Percentiles rank a stretch among this genome's conserved stretches.
Evolutionary conservation across 2,888 invertebrate genomes (phyloP).

Genomic region (Andrena trimmerana): DNA sequence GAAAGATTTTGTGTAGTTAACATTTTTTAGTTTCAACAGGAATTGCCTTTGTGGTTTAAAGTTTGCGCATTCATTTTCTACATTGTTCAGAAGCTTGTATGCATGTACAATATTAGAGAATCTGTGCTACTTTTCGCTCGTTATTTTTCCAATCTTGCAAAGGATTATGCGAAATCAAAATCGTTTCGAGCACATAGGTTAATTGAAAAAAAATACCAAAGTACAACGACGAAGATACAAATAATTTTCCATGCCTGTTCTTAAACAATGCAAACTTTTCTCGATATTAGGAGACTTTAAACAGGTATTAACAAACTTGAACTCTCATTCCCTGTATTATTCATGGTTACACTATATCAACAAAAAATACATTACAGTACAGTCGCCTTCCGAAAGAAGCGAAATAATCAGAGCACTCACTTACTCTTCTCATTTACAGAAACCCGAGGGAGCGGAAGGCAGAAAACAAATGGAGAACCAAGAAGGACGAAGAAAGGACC

Average conservation of each 20-base stretch:
- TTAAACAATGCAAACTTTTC: neutral
- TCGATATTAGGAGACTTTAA: neutral
- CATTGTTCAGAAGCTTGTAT: neutral
- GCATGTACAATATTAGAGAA: neutral
- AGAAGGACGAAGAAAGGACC: neutral
- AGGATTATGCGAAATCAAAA: neutral
- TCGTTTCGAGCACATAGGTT: neutral
- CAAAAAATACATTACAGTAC: too few relatives aligned
- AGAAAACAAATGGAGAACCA: too few relatives aligned
- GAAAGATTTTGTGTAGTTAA: neutral
- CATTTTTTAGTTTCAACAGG: neutral
- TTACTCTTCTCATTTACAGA: neutral
- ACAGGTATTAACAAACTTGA: slow-evolving; percentile 12
- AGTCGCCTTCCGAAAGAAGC: neutral
- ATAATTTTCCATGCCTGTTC: neutral
- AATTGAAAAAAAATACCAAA: neutral
- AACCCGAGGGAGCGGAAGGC: neutral
- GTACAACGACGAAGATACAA: neutral
- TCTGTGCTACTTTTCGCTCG: too few relatives aligned
- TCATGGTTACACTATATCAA: neutral
- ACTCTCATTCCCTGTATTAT: neutral
- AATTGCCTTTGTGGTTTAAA: neutral
- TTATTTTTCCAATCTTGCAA: neutral
- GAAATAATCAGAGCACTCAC: neutral
- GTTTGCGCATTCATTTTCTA: neutral